phyloP scores from a whole-genome alignment of 2,888 invertebrate genomes.

The Drosophila dives region DNA sequence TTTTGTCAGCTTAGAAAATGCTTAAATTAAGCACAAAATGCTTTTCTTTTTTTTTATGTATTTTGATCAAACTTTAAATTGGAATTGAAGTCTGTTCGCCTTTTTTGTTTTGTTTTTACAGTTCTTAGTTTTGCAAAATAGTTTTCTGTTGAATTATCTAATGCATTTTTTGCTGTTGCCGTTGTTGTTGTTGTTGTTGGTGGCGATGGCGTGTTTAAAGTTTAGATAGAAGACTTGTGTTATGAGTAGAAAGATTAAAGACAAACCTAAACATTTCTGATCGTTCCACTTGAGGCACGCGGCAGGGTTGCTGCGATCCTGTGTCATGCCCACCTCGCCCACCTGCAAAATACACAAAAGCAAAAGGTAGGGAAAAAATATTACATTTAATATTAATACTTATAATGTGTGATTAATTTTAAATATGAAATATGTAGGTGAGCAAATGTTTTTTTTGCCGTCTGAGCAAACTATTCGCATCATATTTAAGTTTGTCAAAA shows the following conservation, averaged over 20 bases:
- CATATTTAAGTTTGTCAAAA: neutral
- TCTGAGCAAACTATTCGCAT: neutral
- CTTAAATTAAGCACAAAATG: conserved; percentile 51
- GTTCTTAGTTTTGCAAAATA: conserved; percentile 41
- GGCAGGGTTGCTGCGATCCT: conserved; percentile 82
- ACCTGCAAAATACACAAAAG: conserved; percentile 73
- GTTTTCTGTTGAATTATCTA: conserved; percentile 77
- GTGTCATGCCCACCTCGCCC: conserved; percentile 83
- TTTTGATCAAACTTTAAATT: conserved; percentile 54
- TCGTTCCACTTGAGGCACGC: conserved; percentile 84
- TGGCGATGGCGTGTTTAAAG: conserved; percentile 73
- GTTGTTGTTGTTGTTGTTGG: conserved; percentile 72
- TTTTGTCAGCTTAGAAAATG: conserved; percentile 50
- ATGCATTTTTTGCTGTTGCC: conserved; percentile 68
- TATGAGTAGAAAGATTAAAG: conserved; percentile 78
- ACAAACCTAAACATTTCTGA: conserved; percentile 85
- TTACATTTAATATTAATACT: neutral
- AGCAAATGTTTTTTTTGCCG: neutral
- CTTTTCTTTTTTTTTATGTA: conserved; percentile 25
- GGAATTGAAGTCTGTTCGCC: conserved; percentile 55
- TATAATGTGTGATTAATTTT: conserved; percentile 6
- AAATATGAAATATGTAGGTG: neutral
- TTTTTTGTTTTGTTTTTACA: conserved; percentile 48
- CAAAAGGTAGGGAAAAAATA: neutral
- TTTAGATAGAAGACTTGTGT: conserved; percentile 72